Evolutionary conservation across 2,797 vertebrate species (phyloP).

Genomic region (Furcifer pardalis): DNA sequence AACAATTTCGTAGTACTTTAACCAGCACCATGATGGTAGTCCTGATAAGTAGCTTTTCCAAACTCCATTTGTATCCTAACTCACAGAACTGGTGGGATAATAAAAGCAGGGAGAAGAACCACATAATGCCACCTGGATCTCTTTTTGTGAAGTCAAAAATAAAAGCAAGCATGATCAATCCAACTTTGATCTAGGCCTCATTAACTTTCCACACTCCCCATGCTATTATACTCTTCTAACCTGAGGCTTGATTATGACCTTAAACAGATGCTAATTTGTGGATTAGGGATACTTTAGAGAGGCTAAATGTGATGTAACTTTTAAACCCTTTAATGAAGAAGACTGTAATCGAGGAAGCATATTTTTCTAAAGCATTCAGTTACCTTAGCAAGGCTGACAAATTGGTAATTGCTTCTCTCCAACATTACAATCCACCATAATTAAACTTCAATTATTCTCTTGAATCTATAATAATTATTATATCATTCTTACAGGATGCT

Average conservation of each 20-base stretch:
- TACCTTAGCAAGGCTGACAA: neutral
- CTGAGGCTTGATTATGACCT: neutral
- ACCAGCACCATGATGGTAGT: too few species aligned
- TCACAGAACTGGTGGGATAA: neutral
- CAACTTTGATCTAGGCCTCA: too few species aligned
- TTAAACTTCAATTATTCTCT: neutral
- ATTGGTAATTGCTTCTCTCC: neutral
- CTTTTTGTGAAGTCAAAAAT: neutral
- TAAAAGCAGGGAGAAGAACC: neutral
- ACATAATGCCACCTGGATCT: neutral
- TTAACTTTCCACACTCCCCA: neutral
- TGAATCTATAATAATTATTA: neutral
- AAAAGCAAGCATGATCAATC: neutral
- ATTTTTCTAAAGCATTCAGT: neutral
- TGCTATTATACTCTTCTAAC: neutral
- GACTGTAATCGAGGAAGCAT: neutral
- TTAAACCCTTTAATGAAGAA: neutral
- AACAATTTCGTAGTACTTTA: too few species aligned
- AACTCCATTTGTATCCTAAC: too few species aligned
- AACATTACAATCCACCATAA: neutral
- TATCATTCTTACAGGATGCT: neutral
- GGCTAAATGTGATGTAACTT: neutral
- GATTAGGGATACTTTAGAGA: neutral
- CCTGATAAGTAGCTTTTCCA: too few species aligned
- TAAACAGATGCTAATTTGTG: neutral